Evolutionary conservation across 2,888 invertebrate species (phyloP).

Genomic region (Incurvaria masculella): DNA sequence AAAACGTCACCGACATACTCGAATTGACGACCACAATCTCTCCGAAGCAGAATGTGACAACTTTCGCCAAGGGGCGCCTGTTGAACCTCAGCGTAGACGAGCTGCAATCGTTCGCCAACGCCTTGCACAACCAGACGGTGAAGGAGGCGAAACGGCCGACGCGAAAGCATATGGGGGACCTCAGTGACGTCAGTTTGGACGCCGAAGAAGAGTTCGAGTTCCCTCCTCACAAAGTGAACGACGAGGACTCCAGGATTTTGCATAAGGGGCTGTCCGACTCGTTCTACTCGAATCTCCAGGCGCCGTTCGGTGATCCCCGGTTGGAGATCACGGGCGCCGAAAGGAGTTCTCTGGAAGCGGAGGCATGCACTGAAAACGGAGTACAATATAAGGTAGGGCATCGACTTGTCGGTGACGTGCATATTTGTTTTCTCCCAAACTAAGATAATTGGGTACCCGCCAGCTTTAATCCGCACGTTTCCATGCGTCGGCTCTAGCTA

Average conservation of each 20-base stretch:
- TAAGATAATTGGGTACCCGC: too few relatives aligned
- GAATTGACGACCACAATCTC: neutral
- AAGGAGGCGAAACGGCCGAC: slow-evolving; percentile 25
- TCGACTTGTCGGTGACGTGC: too few relatives aligned
- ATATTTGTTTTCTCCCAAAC: too few relatives aligned
- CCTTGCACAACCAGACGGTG: slow-evolving; percentile 36
- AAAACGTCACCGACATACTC: neutral
- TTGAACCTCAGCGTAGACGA: slow-evolving; percentile 44
- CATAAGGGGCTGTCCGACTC: slow-evolving; percentile 33
- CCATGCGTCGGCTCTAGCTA: too few relatives aligned
- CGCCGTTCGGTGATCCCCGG: slow-evolving; percentile 30
- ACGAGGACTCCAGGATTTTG: slow-evolving; percentile 13
- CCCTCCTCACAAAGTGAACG: slow-evolving; percentile 22
- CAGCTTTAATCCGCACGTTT: too few relatives aligned
- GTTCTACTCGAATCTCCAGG: slow-evolving; percentile 40
- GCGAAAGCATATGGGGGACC: slow-evolving; percentile 46
- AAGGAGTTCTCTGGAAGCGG: slow-evolving; percentile 25
- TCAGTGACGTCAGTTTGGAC: slow-evolving; percentile 79
- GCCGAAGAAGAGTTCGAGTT: slow-evolving; percentile 52
- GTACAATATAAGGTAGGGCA: too few relatives aligned
- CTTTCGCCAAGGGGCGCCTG: slow-evolving; percentile 31
- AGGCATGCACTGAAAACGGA: slow-evolving; percentile 21
- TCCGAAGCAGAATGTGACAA: neutral
- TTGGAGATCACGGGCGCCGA: slow-evolving; percentile 21
- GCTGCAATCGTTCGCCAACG: slow-evolving; percentile 40